These are phyloP conservation scores for Sebastes itinus DNA, from an alignment of 2,797 vertebrate species.

Conservation along the genomic window DNA sequence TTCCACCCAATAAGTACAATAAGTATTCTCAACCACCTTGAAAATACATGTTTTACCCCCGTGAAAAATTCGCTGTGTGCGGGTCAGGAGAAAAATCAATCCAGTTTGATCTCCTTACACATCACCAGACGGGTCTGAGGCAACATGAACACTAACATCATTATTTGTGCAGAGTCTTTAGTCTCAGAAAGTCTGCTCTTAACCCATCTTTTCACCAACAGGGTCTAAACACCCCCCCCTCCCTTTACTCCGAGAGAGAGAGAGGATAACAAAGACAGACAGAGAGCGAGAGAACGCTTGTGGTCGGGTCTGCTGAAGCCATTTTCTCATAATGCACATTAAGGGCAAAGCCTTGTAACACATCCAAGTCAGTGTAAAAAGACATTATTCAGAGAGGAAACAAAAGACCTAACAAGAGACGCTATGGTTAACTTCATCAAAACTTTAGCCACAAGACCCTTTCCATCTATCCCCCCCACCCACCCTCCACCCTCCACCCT, in stretches of 20 bases:
- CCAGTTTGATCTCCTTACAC: conserved; percentile 39
- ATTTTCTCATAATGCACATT: conserved; percentile 82
- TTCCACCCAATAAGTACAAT: conserved; percentile 4
- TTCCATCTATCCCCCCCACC: conserved; percentile 51
- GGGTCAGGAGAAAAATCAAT: conserved; percentile 12
- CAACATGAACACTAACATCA: conserved; percentile 52
- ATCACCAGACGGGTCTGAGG: conserved; percentile 32
- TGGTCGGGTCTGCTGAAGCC: conserved; percentile 77
- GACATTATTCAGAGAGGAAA: conserved; percentile 79
- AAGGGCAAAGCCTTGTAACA: conserved; percentile 71
- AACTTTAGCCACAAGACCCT: conserved; percentile 74
- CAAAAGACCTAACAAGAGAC: conserved; percentile 76
- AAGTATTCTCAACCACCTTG: conserved; percentile 21
- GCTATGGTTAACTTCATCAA: conserved; percentile 79
- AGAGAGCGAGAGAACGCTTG: conserved; percentile 60
- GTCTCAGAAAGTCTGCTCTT: conserved; percentile 46
- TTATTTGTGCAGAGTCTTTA: conserved; percentile 50
- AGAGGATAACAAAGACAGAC: conserved; percentile 39
- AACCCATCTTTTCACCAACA: conserved; percentile 48
- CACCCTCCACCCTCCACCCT: conserved; percentile 26
- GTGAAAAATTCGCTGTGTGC: conserved; percentile 2
- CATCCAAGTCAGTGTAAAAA: conserved; percentile 74
- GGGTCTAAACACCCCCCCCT: conserved; percentile 18
- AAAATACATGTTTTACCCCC: conserved; percentile 10
- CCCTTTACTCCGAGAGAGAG: background rate